Evolutionary conservation across 1,140 invertebrate genomes (phyloP).

Genomic region (Aphelenchoides besseyi): DNA sequence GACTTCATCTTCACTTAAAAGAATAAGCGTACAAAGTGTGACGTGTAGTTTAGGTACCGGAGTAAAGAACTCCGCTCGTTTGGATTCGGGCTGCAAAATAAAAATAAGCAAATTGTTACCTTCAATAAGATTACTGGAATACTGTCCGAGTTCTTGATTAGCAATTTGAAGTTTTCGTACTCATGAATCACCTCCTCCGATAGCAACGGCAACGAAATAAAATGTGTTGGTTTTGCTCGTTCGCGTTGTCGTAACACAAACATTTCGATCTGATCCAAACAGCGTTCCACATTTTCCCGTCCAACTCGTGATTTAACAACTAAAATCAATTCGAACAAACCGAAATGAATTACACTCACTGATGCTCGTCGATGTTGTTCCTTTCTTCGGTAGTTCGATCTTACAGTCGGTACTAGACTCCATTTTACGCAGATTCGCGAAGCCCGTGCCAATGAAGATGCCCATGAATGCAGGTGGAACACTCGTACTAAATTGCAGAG

Average conservation of each 20-base stretch:
- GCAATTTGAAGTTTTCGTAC: not conserved
- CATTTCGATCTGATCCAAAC: slow-evolving; percentile 21
- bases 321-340: slow-evolving; percentile 3
- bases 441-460: not conserved
- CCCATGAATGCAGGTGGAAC: slow-evolving; percentile 5
- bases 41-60: not conserved
- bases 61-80: not conserved
- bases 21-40: not conserved
- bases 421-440: slow-evolving; percentile 6
- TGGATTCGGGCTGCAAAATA: not conserved
- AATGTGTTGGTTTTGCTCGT: slow-evolving; percentile 2
- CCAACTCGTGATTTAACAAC: not conserved
- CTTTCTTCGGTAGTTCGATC: slow-evolving; percentile 8
- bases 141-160: not conserved
- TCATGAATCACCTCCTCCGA: not conserved
- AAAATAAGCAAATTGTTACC: not conserved
- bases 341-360: not conserved
- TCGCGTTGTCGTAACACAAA: slow-evolving; percentile 1
- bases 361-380: not conserved
- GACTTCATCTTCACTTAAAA: not conserved
- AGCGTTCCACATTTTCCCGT: slow-evolving; percentile 9
- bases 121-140: not conserved
- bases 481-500: not conserved
- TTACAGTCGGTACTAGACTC: not conserved
- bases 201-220: slow-evolving; percentile 11